Percentiles rank a stretch among this genome's conserved stretches.
Conservation (phyloP, 2,888 invertebrate genomes). For the Pemphredon lugubris region DNA sequence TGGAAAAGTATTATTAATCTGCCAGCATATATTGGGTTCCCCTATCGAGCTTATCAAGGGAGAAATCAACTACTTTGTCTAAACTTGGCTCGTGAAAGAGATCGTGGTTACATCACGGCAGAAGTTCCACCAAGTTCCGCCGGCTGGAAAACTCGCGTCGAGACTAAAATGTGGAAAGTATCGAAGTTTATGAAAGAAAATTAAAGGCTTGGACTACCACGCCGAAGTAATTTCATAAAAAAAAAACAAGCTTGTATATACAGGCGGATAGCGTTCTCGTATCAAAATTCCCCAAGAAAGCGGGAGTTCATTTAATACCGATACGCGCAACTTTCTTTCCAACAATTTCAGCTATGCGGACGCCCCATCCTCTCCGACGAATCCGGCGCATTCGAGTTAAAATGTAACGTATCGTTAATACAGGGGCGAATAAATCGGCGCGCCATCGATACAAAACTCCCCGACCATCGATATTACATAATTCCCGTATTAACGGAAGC, state of each 20-base stretch:
- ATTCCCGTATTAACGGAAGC: background rate
- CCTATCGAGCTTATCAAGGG: background rate
- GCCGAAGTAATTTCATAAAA: conserved; percentile 48
- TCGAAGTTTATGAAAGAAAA: conserved; percentile 57
- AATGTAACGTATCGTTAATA: background rate
- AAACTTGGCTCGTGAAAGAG: conserved; percentile 12
- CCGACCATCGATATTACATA: background rate
- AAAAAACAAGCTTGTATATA: conserved; percentile 14
- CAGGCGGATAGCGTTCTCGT: conserved; percentile 11
- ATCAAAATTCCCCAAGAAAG: conserved; percentile 23
- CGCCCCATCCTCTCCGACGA: too few species aligned
- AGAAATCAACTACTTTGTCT: conserved; percentile 23
- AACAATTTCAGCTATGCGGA: too few species aligned
- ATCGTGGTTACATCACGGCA: conserved; percentile 38
- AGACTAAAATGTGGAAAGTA: conserved; percentile 53
- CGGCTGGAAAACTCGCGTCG: conserved; percentile 32
- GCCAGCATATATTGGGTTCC: background rate
- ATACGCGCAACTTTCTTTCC: background rate
- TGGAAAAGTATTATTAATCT: conserved; percentile 18
- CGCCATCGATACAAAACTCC: background rate
- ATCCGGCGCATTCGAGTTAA: too few species aligned
- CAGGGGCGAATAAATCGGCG: background rate
- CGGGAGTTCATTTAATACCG: background rate
- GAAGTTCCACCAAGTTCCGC: conserved; percentile 45
- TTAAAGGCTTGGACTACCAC: conserved; percentile 43